Base-by-base conservation (phyloP, 2,888 invertebrate genomes). In the Morpho helenor region DNA sequence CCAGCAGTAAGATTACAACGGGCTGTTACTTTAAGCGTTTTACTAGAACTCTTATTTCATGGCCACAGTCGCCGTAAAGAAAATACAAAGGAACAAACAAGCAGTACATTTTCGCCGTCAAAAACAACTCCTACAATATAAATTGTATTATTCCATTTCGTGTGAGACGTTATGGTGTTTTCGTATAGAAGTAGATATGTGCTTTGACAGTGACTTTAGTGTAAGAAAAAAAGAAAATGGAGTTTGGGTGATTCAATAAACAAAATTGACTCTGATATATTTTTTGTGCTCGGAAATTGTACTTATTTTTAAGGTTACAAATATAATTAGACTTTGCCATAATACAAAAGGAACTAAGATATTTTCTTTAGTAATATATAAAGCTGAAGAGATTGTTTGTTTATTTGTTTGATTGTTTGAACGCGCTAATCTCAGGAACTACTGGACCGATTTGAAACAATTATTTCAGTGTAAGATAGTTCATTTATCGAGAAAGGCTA, bases 61-160 rank as follows among this genome's bases (percentile, higher is more conserved):
- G 67, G 79, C 79, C 74, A 59, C 7, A 53, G 54, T 62, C 56
- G 59, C 66, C 69, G 70, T 66, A 72, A 68, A 80, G 72, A 73
- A 71, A 77, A 73, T 69, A 77, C 77, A 79, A 76, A 78, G 74
- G 71, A 74, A 73, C 79, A 76, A 80, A 77, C 78, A 78, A 75
- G 71, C 72, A 74, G 76, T 77, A 82, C 77, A 81, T 81, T 82
- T 76, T 76, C 75, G 69, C 74, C 79, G 79, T 81, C 81, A 80
- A 83, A 81, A 84, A 83, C 80, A 84, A 82, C 80, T 80, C 80
- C 76, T 81, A 76, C 79, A 76, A 78, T 80, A 81, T 77, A 82
- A 84, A 83, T 80, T 79, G 74, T 81, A 75, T 82, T 80, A 79
- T 80, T 77, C 74, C 71, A 77, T 82, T 76, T 70, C 66, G 69